phyloP scores from a whole-genome alignment of 1,140 invertebrate genomes.

The Calephelis virginiensis region DNA sequence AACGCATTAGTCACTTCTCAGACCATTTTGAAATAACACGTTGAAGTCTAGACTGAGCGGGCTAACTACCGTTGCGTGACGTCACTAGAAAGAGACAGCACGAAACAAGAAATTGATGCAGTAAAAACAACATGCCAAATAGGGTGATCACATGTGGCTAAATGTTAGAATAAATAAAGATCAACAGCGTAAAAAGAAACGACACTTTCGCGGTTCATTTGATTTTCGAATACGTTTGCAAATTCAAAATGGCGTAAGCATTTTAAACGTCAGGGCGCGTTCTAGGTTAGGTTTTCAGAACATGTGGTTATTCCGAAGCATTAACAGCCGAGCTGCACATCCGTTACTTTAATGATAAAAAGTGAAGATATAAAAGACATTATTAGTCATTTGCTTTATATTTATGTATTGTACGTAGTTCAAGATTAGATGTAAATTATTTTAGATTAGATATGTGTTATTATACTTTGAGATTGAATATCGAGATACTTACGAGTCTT shows the following conservation, averaged over 20 bases:
- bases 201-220: conserved; percentile 41
- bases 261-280: conserved; percentile 36
- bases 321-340: background rate
- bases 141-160: conserved; percentile 62
- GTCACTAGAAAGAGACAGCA: conserved; percentile 47
- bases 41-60: conserved; percentile 32
- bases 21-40: conserved; percentile 23
- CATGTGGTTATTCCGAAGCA: conserved; percentile 12
- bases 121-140: conserved; percentile 64
- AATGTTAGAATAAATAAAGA: conserved; percentile 55
- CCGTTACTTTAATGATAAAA: conserved; percentile 6
- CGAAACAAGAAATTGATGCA: conserved; percentile 35
- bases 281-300: conserved; percentile 29
- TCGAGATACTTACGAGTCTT: no score
- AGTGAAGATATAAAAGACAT: background rate
- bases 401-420: no score
- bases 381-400: background rate
- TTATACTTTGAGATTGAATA: no score
- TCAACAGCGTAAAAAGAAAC: conserved; percentile 33
- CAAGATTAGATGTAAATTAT: no score
- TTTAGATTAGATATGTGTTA: no score
- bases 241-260: conserved; percentile 37
- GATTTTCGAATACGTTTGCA: conserved; percentile 42
- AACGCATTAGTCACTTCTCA: background rate
- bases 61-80: conserved; percentile 51